Base-by-base conservation (phyloP, 2,113 vertebrate genomes). In the Charadrius vociferus region DNA sequence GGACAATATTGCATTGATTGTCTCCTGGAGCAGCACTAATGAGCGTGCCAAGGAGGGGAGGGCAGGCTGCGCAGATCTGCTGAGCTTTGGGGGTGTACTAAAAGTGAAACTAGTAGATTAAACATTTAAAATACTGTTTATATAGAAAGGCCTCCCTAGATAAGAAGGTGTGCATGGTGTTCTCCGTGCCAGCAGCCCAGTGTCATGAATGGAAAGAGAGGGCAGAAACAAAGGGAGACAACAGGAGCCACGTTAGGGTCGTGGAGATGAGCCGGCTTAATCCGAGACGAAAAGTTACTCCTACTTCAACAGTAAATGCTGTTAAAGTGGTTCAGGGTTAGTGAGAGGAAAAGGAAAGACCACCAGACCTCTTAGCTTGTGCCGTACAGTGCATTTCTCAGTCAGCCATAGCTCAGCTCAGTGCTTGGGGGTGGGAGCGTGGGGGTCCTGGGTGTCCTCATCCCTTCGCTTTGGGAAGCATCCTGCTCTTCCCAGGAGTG, bases 1-100 rank as follows among this genome's bases (percentile, higher is more conserved):
- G 88, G 91, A 87, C 70, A 37, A 23, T 67, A 52, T 81, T 53
- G 65, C 91, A 93, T 92, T 87, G 96, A 89, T 92, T 92, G 77
- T 73, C 80, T 88, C 68, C 59, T 72, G 71, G 12, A 58, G 65
- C 49, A 53, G 53, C 63, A 9, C 63, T 91, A 52, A 45, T 16
- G 74, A 85, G 49, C 11, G 1, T 45, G 85, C 37, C 80, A 41
- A 66, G 37, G 4, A 66, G 43, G 61, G 43, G 61, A 77, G 58
- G 85, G 81, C 63, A 72, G 72, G 72, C 77, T 37, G 75, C n/a
- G 39, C 66, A 50, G 58, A 30, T 58, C 68, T 59, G 91, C 70
- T 66, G 93, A 88, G 86, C 92, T 58, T 37, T 6, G 61, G 27
- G 72, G 63, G 9, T 41, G 50, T 45, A 6, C 39, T 86, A 16